phyloP scores from a whole-genome alignment of 1,140 invertebrate genomes.

The Eciton burchellii region DNA sequence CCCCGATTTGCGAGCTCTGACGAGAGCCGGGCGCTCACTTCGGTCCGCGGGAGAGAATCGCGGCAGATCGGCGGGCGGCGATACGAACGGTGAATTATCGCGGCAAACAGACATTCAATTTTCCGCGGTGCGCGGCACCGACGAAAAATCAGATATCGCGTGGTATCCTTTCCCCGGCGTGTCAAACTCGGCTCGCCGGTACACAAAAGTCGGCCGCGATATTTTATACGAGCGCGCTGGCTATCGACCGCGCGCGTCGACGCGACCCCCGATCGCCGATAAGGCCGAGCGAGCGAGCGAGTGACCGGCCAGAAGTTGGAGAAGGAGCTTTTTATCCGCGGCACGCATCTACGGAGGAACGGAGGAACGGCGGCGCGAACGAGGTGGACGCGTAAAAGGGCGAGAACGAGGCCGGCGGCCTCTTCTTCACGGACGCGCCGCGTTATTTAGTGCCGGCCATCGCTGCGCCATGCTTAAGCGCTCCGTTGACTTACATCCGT shows the following conservation, averaged over 20 bases:
- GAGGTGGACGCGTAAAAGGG: slow-evolving; percentile 49
- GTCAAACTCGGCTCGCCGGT: slow-evolving; percentile 50
- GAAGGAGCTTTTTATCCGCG: slow-evolving; percentile 59
- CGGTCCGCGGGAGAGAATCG: slow-evolving; percentile 25
- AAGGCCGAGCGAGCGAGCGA: slow-evolving; percentile 20
- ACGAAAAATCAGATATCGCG: slow-evolving; percentile 54
- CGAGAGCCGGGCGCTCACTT: slow-evolving; percentile 34
- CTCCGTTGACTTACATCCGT: slow-evolving; percentile 79
- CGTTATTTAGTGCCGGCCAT: slow-evolving; percentile 77
- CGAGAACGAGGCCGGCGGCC: slow-evolving; percentile 58
- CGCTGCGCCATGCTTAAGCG: slow-evolving; percentile 75
- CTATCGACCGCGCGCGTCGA: slow-evolving; percentile 42
- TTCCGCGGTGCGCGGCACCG: slow-evolving; percentile 52
- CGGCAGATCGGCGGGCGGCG: slow-evolving; percentile 29
- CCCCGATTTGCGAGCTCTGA: slow-evolving; percentile 13
- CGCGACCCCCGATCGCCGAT: slow-evolving; percentile 24
- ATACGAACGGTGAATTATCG: slow-evolving; percentile 58
- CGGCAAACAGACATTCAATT: slow-evolving; percentile 61
- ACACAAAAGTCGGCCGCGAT: slow-evolving; percentile 58
- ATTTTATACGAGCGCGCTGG: slow-evolving; percentile 57
- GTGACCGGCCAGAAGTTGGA: slow-evolving; percentile 36
- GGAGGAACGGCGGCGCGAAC: slow-evolving; percentile 37
- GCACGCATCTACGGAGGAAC: slow-evolving; percentile 44
- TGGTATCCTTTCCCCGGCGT: slow-evolving; percentile 38
- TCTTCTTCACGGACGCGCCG: slow-evolving; percentile 67